phyloP scores from a whole-genome alignment of 2,888 invertebrate species.

The Melolontha melolontha region DNA sequence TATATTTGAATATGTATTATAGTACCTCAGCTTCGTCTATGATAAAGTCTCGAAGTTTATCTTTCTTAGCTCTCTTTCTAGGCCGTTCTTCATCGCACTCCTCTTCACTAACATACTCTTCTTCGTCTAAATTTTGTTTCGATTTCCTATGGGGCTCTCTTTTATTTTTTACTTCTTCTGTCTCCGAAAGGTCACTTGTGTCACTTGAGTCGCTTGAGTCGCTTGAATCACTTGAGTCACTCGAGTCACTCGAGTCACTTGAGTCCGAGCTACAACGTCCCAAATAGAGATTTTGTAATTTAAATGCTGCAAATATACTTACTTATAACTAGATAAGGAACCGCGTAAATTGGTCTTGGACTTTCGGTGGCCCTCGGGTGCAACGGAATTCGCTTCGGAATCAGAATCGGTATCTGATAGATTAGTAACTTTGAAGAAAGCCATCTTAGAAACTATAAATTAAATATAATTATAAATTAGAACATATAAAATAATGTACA shows the following conservation, averaged over 20 bases:
- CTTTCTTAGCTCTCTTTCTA: constrained; percentile 85
- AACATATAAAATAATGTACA: too few species aligned
- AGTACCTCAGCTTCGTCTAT: constrained; percentile 95
- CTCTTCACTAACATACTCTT: constrained; percentile 84
- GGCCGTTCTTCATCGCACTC: constrained; percentile 86
- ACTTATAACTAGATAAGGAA: too few species aligned
- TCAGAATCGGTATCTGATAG: too few species aligned
- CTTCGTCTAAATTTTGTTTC: constrained; percentile 69
- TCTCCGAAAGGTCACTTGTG: constrained; percentile 71
- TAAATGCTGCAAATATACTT: constrained; percentile 39
- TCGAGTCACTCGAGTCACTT: too few species aligned
- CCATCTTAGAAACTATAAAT: too few species aligned
- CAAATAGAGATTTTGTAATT: not conserved
- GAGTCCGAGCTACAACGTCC: constrained; percentile 67
- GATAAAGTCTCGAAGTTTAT: constrained; percentile 90
- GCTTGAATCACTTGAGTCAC: too few species aligned
- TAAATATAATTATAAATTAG: too few species aligned
- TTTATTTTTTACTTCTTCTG: constrained; percentile 77
- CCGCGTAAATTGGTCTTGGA: too few species aligned
- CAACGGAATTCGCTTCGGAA: too few species aligned
- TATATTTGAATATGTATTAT: not conserved
- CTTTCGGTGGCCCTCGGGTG: too few species aligned
- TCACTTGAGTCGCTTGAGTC: too few species aligned
- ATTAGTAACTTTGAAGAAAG: too few species aligned
- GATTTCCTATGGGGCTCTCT: constrained; percentile 83